Percentiles rank a stretch among this genome's conserved stretches.
phyloP scores from a whole-genome alignment of 2,797 vertebrate genomes.

The Hoplostethus mediterraneus region DNA sequence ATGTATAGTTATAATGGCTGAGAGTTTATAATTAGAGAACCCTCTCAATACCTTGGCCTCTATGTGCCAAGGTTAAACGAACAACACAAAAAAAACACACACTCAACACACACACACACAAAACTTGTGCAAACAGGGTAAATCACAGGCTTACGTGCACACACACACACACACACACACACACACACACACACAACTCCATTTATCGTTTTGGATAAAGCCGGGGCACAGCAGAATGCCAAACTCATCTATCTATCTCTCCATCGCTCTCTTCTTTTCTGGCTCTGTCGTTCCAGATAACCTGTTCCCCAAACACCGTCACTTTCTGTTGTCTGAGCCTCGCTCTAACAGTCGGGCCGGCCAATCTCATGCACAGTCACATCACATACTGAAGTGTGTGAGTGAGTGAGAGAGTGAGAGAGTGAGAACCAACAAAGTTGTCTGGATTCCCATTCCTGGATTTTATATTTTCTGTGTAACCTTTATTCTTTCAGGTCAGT shows the following conservation, averaged over 20 bases:
- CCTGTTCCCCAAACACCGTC: constrained; percentile 35
- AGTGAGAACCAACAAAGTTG: not conserved
- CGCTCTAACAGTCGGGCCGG: constrained; percentile 13
- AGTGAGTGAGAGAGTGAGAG: constrained; percentile 20
- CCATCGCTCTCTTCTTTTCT: constrained; percentile 22
- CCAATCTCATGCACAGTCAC: constrained; percentile 14
- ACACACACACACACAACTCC: not conserved
- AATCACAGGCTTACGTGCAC: not conserved
- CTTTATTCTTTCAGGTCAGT: not conserved
- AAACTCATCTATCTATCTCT: constrained; percentile 18
- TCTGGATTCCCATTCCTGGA: constrained; percentile 11
- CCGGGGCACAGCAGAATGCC: constrained; percentile 15
- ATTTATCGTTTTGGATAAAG: constrained; percentile 7
- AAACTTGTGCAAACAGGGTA: not conserved
- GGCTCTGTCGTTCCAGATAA: constrained; percentile 23
- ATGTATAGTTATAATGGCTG: constrained; percentile 55
- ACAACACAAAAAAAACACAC: not conserved
- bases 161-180: not conserved
- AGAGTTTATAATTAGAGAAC: constrained; percentile 35
- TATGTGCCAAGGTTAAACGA: constrained; percentile 32
- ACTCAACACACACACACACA: not conserved
- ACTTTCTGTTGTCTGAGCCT: constrained; percentile 22
- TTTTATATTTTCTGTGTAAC: constrained; percentile 10
- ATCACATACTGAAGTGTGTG: constrained; percentile 23
- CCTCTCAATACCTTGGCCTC: not conserved